phyloP scores from a whole-genome alignment of 2,797 vertebrate genomes.

The Lacerta agilis region DNA sequence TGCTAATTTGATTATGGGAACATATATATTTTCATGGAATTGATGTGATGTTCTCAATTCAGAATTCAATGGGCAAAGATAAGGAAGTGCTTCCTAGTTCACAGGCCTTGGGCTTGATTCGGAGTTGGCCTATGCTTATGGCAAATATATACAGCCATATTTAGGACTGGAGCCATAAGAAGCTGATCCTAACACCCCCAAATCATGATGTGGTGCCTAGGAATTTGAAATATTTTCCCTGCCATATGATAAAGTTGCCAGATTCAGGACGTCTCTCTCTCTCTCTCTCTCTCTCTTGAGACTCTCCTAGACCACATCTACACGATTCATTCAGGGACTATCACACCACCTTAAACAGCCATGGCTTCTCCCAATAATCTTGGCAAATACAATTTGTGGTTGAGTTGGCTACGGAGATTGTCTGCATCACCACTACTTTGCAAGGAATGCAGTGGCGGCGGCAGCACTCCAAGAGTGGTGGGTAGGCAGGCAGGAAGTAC shows the following conservation, averaged over 20 bases:
- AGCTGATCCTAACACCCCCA: background rate
- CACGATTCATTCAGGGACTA: no score
- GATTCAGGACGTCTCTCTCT: background rate
- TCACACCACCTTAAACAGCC: no score
- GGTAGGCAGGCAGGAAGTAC: no score
- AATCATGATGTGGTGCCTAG: background rate
- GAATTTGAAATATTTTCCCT: background rate
- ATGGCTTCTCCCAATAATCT: no score
- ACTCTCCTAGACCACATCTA: background rate
- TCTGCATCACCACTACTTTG: no score
- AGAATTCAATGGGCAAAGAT: background rate
- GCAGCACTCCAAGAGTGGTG: no score
- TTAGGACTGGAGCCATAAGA: background rate
- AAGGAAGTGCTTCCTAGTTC: no score
- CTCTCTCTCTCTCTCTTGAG: background rate
- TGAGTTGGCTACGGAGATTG: no score
- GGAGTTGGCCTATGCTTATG: background rate
- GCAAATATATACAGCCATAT: background rate
- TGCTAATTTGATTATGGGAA: background rate
- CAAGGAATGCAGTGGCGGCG: no score
- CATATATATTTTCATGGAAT: background rate
- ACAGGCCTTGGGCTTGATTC: background rate
- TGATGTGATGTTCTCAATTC: background rate
- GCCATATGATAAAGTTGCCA: background rate
- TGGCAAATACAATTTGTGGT: no score